Conservation (phyloP, 2,888 invertebrate genomes). For the Temnothorax rugatulus region DNA sequence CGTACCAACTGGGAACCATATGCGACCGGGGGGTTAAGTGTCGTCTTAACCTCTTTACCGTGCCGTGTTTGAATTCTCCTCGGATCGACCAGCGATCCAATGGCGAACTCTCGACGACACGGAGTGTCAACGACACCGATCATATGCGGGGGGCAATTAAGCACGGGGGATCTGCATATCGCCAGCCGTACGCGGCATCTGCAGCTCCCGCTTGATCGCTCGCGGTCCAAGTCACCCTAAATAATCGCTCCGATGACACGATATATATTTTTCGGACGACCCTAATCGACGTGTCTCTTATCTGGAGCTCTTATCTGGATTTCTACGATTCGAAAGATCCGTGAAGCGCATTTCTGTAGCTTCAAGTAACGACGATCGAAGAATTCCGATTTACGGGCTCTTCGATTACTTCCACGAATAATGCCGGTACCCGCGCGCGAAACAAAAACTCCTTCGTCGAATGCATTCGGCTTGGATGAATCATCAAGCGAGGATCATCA, state of each 20-base stretch:
- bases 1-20: slow-evolving; percentile 75
- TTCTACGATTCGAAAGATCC: not conserved
- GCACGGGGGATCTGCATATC: not conserved
- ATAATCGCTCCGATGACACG: not conserved
- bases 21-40: slow-evolving; percentile 73
- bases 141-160: slow-evolving; percentile 14
- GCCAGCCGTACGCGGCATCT: not conserved
- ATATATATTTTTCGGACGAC: not conserved
- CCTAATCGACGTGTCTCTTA: not conserved
- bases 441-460: not conserved
- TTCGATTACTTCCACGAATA: not conserved
- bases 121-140: slow-evolving; percentile 35
- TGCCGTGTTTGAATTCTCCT: slow-evolving; percentile 69
- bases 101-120: slow-evolving; percentile 22
- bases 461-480: slow-evolving; percentile 8
- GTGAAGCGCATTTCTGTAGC: not conserved
- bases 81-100: slow-evolving; percentile 60
- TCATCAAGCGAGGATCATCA: slow-evolving; percentile 11
- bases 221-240: not conserved
- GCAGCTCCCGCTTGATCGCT: not conserved
- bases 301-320: not conserved
- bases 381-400: not conserved
- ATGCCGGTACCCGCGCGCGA: not conserved
- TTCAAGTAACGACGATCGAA: not conserved
- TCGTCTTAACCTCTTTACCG: slow-evolving; percentile 76